A percentile compares a stretch with the other conserved stretches of the same genome.
Conservation (phyloP, 2,113 vertebrate genomes). For the Australoheros scitulus region DNA sequence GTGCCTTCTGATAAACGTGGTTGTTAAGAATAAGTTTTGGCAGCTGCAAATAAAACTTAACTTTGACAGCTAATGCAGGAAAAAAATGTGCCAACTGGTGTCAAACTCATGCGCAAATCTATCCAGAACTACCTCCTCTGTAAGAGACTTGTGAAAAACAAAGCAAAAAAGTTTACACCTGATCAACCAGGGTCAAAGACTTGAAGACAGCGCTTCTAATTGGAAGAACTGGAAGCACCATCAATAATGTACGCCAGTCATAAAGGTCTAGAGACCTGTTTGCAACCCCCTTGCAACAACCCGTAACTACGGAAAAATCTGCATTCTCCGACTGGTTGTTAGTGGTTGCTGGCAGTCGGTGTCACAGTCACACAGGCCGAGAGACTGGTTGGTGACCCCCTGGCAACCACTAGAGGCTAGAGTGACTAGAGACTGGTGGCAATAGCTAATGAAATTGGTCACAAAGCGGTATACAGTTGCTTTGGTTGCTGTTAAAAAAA, state of each 20-base stretch:
- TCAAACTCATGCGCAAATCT: neutral
- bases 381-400: too few relatives aligned
- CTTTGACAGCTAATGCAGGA: neutral
- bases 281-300: neutral
- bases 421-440: too few relatives aligned
- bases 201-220: rapidly evolving
- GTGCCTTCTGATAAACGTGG: neutral
- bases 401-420: too few relatives aligned
- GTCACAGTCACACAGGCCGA: too few relatives aligned
- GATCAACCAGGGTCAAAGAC: neutral
- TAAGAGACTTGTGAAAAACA: neutral
- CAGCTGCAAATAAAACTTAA: neutral
- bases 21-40: neutral
- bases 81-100: neutral
- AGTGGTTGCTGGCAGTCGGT: too few relatives aligned
- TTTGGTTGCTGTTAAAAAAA: too few relatives aligned
- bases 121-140: neutral
- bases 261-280: neutral
- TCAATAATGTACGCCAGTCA: neutral
- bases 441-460: too few relatives aligned
- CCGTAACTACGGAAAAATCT: neutral
- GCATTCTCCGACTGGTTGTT: rapidly evolving
- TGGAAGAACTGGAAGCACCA: neutral
- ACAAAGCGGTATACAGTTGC: too few relatives aligned
- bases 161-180: neutral